Percentiles rank a stretch among this genome's conserved stretches.
Conservation (phyloP, 2,113 vertebrate genomes). For the Psilopsiagon aymara region DNA sequence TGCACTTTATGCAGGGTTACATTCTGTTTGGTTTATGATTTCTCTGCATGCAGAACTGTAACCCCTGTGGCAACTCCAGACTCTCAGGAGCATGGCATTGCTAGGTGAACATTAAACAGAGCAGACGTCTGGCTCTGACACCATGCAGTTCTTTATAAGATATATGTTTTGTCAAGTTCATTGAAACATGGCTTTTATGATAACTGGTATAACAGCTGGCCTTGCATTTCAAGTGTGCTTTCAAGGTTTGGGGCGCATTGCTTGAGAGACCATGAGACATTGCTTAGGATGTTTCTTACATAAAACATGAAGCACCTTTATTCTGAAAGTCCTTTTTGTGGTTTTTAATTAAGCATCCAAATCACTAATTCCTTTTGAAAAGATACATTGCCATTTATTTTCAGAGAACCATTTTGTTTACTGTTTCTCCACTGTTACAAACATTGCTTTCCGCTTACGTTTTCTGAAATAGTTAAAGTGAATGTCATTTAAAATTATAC, state of each 20-base stretch:
- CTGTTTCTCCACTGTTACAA: not conserved
- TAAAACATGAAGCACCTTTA: not conserved
- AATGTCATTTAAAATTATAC: not conserved
- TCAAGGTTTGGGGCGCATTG: not conserved
- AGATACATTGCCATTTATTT: not conserved
- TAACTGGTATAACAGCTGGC: not conserved
- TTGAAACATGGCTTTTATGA: not conserved
- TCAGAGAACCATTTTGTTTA: not conserved
- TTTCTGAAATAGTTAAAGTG: not conserved
- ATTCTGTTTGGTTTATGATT: not conserved
- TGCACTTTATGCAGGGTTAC: not conserved
- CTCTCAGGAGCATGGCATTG: not conserved
- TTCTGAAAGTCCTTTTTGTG: not conserved
- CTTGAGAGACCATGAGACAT: not conserved
- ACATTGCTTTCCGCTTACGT: not conserved
- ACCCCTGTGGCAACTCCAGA: not conserved
- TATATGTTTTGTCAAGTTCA: not conserved
- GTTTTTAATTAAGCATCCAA: not conserved
- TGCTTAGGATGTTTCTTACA: not conserved
- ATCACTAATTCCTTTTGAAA: not conserved
- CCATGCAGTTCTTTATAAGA: not conserved
- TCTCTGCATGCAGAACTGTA: not conserved
- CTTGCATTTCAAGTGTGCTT: not conserved
- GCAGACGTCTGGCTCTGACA: not conserved
- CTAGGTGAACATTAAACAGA: not conserved